These are phyloP conservation scores for Heteractis magnifica DNA, from an alignment of 92 coral and sea anemone genomes.

Conservation along the genomic window DNA sequence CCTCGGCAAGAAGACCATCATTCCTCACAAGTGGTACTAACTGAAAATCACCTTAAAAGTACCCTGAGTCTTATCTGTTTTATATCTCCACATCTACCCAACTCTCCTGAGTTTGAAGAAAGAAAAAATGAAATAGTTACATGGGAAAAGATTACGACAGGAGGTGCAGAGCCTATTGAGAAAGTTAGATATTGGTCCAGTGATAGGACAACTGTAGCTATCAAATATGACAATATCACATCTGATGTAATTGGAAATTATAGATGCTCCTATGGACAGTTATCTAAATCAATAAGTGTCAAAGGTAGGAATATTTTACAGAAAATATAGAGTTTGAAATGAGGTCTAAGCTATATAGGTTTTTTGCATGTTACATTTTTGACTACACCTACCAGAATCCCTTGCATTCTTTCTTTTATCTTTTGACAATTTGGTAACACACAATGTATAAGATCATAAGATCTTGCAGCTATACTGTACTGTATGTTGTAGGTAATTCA, in stretches of 20 bases:
- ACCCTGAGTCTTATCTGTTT: slow-evolving; percentile 65
- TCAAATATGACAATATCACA: slow-evolving; percentile 57
- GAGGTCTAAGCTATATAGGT: too few species aligned
- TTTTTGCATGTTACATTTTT: too few species aligned
- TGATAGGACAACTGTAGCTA: slow-evolving; percentile 62
- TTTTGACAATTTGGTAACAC: too few species aligned
- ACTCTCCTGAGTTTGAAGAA: slow-evolving; percentile 42
- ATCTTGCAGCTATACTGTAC: too few species aligned
- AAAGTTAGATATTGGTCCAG: slow-evolving; percentile 73
- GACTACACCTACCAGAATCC: too few species aligned
- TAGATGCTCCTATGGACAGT: slow-evolving; percentile 71
- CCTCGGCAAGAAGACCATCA: slow-evolving; percentile 65
- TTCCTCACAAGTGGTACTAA: slow-evolving; percentile 56
- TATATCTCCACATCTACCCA: slow-evolving; percentile 80
- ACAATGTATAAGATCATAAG: too few species aligned
- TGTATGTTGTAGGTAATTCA: too few species aligned
- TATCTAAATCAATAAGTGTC: slow-evolving; percentile 61
- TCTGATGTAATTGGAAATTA: slow-evolving; percentile 73
- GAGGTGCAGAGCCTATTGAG: slow-evolving; percentile 31
- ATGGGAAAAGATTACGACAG: slow-evolving; percentile 67
- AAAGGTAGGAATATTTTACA: slow-evolving; percentile 53
- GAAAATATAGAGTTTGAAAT: too few species aligned
- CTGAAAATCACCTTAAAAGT: slow-evolving; percentile 31
- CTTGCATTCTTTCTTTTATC: too few species aligned
- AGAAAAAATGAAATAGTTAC: slow-evolving; percentile 62